Evolutionary conservation across 2,888 invertebrate genomes (phyloP).

Genomic region (Eledone cirrhosa): DNA sequence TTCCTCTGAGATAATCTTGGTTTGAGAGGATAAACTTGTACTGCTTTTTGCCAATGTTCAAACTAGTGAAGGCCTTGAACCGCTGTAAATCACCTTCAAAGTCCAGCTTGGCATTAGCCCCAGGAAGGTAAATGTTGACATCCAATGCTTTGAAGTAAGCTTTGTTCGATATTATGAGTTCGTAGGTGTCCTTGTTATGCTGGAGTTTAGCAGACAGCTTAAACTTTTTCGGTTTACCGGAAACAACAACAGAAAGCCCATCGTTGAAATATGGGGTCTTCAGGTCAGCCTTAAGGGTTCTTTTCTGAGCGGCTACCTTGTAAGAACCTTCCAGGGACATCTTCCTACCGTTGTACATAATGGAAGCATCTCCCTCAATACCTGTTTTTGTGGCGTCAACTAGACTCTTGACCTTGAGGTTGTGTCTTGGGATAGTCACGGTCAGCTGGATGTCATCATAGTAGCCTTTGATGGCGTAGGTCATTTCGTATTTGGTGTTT

Average conservation of each 20-base stretch:
- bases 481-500: background rate
- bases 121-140: conserved; percentile 1
- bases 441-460: background rate
- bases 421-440: background rate
- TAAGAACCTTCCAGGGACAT: background rate
- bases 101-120: background rate
- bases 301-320: background rate
- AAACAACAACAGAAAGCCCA: background rate
- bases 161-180: background rate
- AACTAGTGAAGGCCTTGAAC: background rate
- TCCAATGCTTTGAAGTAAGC: background rate
- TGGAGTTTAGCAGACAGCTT: background rate
- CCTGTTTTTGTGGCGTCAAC: background rate
- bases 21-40: background rate
- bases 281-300: background rate
- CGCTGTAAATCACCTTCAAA: conserved; percentile 16
- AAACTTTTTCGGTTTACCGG: conserved; percentile 16
- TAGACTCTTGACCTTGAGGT: background rate
- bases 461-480: background rate
- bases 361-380: background rate
- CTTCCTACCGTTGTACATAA: background rate
- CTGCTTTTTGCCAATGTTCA: background rate
- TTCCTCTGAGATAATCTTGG: background rate
- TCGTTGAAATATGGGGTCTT: background rate
- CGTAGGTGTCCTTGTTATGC: background rate